phyloP scores from a whole-genome alignment of 2,113 vertebrate species.

The human (Homo sapiens) region DNA sequence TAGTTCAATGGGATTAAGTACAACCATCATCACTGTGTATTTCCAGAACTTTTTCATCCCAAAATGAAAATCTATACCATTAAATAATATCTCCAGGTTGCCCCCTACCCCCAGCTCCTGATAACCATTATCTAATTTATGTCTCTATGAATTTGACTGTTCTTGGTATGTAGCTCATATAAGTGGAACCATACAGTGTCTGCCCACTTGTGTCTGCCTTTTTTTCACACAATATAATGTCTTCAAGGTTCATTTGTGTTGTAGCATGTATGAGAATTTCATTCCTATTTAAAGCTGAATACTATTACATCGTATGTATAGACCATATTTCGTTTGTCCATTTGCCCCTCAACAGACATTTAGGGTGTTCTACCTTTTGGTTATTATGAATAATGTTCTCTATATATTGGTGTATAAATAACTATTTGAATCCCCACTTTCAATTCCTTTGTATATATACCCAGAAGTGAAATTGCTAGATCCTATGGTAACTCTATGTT shows the following conservation, averaged over 20 bases:
- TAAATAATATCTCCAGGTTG: neutral
- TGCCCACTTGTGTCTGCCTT: neutral
- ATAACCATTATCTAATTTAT: neutral
- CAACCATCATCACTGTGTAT: neutral
- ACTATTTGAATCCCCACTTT: neutral
- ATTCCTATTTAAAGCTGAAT: neutral
- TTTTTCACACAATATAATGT: neutral
- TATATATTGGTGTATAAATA: neutral
- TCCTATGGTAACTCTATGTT: neutral
- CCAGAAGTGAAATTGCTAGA: neutral
- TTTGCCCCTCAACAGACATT: neutral
- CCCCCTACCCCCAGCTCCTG: neutral
- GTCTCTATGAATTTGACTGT: neutral
- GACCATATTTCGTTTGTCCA: neutral
- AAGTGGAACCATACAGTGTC: neutral
- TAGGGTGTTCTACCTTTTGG: neutral
- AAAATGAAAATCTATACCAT: neutral
- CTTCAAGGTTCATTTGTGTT: neutral
- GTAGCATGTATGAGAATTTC: neutral
- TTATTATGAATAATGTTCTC: neutral
- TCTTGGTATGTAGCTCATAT: neutral
- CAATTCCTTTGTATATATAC: neutral
- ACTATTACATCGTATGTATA: neutral
- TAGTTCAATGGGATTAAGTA: neutral
- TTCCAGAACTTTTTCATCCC: neutral